A percentile compares a stretch with the other conserved stretches of the same genome.
Evolutionary conservation across 2,113 vertebrate species (phyloP).

Genomic region (Notarius quadriscutis): DNA sequence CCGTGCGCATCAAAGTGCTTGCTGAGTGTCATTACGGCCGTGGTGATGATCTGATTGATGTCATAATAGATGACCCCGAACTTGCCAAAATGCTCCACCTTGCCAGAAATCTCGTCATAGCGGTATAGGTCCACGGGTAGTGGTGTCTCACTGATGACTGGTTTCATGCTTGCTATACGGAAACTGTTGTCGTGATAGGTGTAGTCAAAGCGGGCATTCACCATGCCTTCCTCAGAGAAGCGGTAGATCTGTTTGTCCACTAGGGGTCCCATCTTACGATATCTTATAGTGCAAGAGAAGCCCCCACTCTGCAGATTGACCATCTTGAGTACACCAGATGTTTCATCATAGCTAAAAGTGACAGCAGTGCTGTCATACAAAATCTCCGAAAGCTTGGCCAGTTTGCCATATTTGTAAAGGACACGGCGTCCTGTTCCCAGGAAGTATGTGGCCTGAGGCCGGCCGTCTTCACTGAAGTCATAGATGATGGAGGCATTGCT

Average conservation of each 20-base stretch:
- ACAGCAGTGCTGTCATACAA: slow-evolving; percentile 94
- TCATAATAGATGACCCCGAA: slow-evolving; percentile 99
- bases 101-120: slow-evolving; percentile 97
- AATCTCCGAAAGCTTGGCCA: slow-evolving; percentile 92
- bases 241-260: slow-evolving; percentile 98
- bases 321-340: slow-evolving; percentile 94
- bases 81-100: slow-evolving; percentile 98
- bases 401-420: slow-evolving; percentile 97
- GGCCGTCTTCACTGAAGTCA: slow-evolving; percentile 92
- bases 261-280: slow-evolving; percentile 93
- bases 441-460: slow-evolving; percentile 86
- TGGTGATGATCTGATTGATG: slow-evolving; percentile 98
- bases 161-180: slow-evolving; percentile 96
- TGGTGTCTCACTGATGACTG: slow-evolving; percentile 95
- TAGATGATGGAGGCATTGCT: slow-evolving; percentile 96
- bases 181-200: slow-evolving; percentile 98
- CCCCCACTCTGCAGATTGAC: slow-evolving; percentile 95
- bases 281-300: slow-evolving; percentile 96
- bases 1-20: slow-evolving; percentile 98
- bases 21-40: slow-evolving; percentile 96
- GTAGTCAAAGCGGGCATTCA: slow-evolving; percentile 97
- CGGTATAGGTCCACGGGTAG: slow-evolving; percentile 96
- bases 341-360: slow-evolving; percentile 96
- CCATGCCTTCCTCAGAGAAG: slow-evolving; percentile 98
- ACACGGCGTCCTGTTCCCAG: slow-evolving; percentile 92